Conservation (phyloP, 2,888 invertebrate genomes). For the Megamerina dolium region DNA sequence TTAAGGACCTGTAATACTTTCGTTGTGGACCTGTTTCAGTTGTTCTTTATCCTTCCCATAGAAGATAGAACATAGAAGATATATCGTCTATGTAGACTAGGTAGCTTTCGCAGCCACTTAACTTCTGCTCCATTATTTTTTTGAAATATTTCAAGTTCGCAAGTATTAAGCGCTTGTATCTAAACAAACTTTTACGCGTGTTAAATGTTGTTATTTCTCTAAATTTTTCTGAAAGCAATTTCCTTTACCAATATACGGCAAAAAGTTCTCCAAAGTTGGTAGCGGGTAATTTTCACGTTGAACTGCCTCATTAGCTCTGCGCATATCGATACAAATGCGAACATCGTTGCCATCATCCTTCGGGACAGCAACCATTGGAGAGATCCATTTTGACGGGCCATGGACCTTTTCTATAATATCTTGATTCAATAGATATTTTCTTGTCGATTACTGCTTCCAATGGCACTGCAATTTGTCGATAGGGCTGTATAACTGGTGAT, state of each 20-base stretch:
- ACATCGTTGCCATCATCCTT: slow-evolving; percentile 2
- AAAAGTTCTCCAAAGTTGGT: slow-evolving; percentile 3
- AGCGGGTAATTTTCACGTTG: slow-evolving; percentile 4
- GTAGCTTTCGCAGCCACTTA: too few species aligned
- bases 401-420: slow-evolving; percentile 7
- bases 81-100: too few species aligned
- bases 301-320: slow-evolving; percentile 30
- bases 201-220: not conserved
- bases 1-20: too few species aligned
- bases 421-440: slow-evolving; percentile 1
- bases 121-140: not conserved
- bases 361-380: slow-evolving; percentile 4
- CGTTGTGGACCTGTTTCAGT: too few species aligned
- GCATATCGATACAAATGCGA: slow-evolving; percentile 25
- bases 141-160: not conserved
- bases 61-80: too few species aligned
- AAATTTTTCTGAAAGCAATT: slow-evolving; percentile 3
- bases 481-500: not conserved
- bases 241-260: too few species aligned
- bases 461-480: not conserved
- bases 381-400: slow-evolving; percentile 8
- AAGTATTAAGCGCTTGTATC: too few species aligned
- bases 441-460: not conserved
- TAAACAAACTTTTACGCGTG: too few species aligned
- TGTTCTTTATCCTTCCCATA: too few species aligned